Percentiles rank a stretch among this genome's conserved stretches.
Conservation (phyloP, 23 tunicate genomes). For the Oikopleura vanhoeffeni region DNA sequence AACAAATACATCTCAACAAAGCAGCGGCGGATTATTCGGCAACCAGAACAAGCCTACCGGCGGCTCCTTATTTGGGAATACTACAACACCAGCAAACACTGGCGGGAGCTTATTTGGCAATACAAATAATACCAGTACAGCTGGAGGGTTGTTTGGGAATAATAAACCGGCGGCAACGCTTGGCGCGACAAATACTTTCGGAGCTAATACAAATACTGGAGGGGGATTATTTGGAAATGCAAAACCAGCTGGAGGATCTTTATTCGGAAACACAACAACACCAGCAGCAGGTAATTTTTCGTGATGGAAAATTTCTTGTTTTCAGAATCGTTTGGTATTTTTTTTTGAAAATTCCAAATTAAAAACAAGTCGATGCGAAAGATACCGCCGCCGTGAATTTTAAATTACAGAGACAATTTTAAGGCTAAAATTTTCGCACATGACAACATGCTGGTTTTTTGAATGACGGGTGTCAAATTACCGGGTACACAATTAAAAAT, state of each 20-base stretch:
- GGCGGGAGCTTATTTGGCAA: conserved; percentile 39
- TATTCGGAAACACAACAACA: conserved; percentile 16
- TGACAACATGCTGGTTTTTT: too few relatives aligned
- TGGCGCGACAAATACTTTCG: not conserved
- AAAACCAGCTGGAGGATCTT: not conserved
- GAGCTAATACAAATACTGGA: not conserved
- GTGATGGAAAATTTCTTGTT: not conserved
- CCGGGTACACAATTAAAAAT: too few relatives aligned
- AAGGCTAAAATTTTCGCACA: too few relatives aligned
- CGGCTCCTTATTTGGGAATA: conserved; percentile 7
- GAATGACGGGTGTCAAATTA: too few relatives aligned
- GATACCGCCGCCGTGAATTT: too few relatives aligned
- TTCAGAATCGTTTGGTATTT: conserved; percentile 27
- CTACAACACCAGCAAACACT: conserved; percentile 12
- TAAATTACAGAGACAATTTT: too few relatives aligned
- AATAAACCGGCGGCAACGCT: conserved; percentile 1
- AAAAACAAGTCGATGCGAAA: not conserved
- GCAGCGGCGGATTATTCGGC: conserved; percentile 8
- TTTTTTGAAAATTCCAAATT: too few relatives aligned
- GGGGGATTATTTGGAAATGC: not conserved
- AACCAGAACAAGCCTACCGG: not conserved
- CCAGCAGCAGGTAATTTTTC: conserved; percentile 16
- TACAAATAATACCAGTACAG: too few relatives aligned
- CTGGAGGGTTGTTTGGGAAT: not conserved
- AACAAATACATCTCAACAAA: not conserved